Evolutionary conservation across 2,888 invertebrate genomes (phyloP).

Genomic region (Portevinia maculata): DNA sequence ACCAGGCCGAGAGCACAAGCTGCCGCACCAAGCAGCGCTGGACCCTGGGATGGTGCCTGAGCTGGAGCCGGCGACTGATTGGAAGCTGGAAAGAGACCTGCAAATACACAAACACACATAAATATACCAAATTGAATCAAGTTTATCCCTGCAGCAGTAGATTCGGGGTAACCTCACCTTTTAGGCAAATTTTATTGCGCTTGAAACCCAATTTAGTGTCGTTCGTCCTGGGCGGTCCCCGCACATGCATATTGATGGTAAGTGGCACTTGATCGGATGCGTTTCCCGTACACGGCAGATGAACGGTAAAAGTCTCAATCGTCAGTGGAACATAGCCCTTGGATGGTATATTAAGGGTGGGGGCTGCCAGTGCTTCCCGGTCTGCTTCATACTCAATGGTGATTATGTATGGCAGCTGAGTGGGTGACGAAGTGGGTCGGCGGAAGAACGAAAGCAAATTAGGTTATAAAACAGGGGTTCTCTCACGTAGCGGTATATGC

Average conservation of each 20-base stretch:
- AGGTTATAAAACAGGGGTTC: slow-evolving; percentile 68
- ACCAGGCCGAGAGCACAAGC: slow-evolving; percentile 89
- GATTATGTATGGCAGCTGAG: slow-evolving; percentile 83
- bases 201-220: slow-evolving; percentile 90
- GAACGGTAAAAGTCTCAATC: slow-evolving; percentile 90
- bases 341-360: slow-evolving; percentile 92
- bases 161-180: slow-evolving; percentile 84
- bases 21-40: slow-evolving; percentile 90
- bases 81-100: slow-evolving; percentile 84
- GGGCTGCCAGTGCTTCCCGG: slow-evolving; percentile 89
- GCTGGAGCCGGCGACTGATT: slow-evolving; percentile 89
- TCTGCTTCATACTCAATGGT: slow-evolving; percentile 84
- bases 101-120: slow-evolving; percentile 44
- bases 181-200: slow-evolving; percentile 93
- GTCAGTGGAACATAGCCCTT: slow-evolving; percentile 91
- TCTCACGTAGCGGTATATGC: slow-evolving; percentile 71
- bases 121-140: slow-evolving; percentile 55
- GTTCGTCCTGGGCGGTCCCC: slow-evolving; percentile 88
- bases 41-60: slow-evolving; percentile 87
- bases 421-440: slow-evolving; percentile 84
- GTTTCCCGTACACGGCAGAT: slow-evolving; percentile 92
- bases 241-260: slow-evolving; percentile 91
- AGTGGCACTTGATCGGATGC: slow-evolving; percentile 92
- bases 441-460: slow-evolving; percentile 69
- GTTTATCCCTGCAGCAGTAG: slow-evolving; percentile 33